Evolutionary conservation across 2,113 vertebrate genomes (phyloP).

Genomic region (Embiotoca jacksoni): DNA sequence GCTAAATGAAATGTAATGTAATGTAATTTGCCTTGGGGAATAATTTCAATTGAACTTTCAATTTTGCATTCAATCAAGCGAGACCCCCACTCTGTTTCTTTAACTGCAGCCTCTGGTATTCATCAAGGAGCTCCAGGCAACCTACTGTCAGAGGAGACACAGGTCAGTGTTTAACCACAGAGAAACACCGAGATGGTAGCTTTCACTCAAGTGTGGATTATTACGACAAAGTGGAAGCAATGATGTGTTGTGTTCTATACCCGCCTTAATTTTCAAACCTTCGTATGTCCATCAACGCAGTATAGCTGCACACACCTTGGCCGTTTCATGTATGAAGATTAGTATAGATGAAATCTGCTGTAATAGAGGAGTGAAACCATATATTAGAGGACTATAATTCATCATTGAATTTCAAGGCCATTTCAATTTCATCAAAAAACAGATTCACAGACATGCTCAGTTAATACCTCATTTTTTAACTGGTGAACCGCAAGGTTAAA

Average conservation of each 20-base stretch:
- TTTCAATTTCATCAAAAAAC: constrained; percentile 55
- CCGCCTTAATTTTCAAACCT: not conserved
- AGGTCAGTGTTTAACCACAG: constrained; percentile 45
- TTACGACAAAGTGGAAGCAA: constrained; percentile 7
- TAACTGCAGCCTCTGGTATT: constrained; percentile 42
- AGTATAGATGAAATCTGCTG: constrained; percentile 6
- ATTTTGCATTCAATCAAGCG: constrained; percentile 44
- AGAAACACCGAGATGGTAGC: constrained; percentile 12
- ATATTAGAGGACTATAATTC: not conserved
- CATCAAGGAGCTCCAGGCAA: constrained; percentile 22
- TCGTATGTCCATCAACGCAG: not conserved
- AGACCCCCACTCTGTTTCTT: constrained; percentile 32
- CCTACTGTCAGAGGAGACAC: constrained; percentile 28
- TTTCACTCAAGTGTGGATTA: constrained; percentile 27
- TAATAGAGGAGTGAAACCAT: not conserved
- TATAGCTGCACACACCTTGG: not conserved
- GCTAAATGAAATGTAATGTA: too few species aligned
- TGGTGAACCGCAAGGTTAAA: constrained; percentile 48
- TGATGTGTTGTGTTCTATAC: not conserved
- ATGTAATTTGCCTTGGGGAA: constrained; percentile 50
- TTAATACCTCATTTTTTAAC: constrained; percentile 42
- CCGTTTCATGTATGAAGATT: not conserved
- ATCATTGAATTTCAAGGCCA: constrained; percentile 18
- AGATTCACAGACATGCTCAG: not conserved
- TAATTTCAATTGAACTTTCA: constrained; percentile 55